Evolutionary conservation across 2,888 invertebrate species (phyloP), one percentile per base, ranked within the genome.

Genomic region (Eupithecia subumbrata): DNA sequence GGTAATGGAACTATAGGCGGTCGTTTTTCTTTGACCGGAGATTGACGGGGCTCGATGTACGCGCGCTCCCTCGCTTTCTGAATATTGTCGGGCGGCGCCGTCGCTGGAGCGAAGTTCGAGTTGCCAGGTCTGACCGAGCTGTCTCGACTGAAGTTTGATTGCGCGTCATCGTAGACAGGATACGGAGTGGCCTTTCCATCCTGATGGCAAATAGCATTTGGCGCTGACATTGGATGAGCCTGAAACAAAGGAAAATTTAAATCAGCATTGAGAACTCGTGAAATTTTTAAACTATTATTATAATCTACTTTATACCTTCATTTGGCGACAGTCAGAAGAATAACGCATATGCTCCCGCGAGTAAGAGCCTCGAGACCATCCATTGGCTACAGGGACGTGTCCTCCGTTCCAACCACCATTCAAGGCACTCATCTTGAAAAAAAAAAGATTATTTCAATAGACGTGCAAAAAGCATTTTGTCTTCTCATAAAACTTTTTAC

Each of bases 1-100:
- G 97, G 97, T 76, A 97, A 89, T 9, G 97, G 97, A 74, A 96
- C 94, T n/a, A 94, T 87, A 2, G 93, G 93, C 37, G 92, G 92
- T 30, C 90, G 89, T 78, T 91, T 91, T 78, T 92, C 92, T 78
- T 89, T 88, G 0, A 90, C 90, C 22, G 93, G 92, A 2, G 89
- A 84, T 22, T 86, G 87, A 45, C 86, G 87, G 34, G 88, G 87
- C 78, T 91, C 89, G 5, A 84, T 76, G 66, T 83, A 83, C 73
- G 85, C 82, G 14, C 87, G 87, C 14, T 91, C 91, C 37, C 88
- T 87, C 25, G 73, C 74, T 30, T 84, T 80, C 37, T 87, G 87
- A 56, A 81, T 69, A 14, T 74, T 76, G 69, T 91, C 92, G n/a
- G 82, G 74, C 63, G 82, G 83, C 25, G 85, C 56, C 52, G 81